Conservation (phyloP, 2,888 invertebrate genomes). For the Mythimna lalbum region DNA sequence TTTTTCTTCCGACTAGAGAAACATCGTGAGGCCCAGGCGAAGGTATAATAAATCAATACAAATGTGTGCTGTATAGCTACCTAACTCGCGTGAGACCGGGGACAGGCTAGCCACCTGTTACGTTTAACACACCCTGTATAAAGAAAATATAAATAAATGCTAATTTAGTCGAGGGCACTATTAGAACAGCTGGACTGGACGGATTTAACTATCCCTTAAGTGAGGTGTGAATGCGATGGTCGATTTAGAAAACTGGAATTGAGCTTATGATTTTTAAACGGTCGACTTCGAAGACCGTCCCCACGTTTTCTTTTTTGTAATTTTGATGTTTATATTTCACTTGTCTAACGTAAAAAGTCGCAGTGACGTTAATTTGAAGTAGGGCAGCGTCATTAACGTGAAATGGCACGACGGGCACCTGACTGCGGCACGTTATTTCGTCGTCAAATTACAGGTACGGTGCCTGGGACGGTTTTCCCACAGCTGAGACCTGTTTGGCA, state of each 20-base stretch:
- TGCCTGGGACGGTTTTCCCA: too few relatives aligned
- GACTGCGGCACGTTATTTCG: too few relatives aligned
- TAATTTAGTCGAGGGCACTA: slow-evolving; percentile 13
- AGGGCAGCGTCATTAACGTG: too few relatives aligned
- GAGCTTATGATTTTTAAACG: neutral
- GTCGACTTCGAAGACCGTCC: too few relatives aligned
- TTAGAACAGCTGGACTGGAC: neutral
- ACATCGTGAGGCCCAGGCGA: slow-evolving; percentile 3
- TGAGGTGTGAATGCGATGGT: neutral
- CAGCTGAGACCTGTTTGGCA: too few relatives aligned
- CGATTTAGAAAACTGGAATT: neutral
- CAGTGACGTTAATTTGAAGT: too few relatives aligned
- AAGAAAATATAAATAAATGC: neutral
- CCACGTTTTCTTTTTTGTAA: neutral
- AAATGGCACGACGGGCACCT: too few relatives aligned
- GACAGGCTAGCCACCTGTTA: slow-evolving; percentile 48
- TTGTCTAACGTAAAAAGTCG: too few relatives aligned
- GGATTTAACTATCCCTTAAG: neutral
- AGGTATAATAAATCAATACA: slow-evolving; percentile 38
- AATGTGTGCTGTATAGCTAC: neutral
- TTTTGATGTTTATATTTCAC: neutral
- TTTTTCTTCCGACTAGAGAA: slow-evolving; percentile 11
- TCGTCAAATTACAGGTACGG: too few relatives aligned
- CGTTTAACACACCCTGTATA: neutral
- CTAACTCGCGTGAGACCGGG: neutral